Evolutionary conservation across 2,797 vertebrate genomes (phyloP), one percentile per base, ranked within the genome.

Genomic region (Eidolon dupreanum): DNA sequence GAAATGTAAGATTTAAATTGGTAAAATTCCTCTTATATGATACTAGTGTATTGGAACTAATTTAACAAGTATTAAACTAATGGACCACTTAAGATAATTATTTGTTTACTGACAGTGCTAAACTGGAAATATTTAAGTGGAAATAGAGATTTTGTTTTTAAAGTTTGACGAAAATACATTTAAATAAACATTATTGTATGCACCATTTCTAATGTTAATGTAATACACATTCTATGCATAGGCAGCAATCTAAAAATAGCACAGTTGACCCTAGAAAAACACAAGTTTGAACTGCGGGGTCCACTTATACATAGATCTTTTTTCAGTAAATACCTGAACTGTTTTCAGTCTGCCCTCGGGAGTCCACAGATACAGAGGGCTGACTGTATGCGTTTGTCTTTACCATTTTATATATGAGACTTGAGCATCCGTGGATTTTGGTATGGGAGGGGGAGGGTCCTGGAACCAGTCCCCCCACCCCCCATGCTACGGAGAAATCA

Each of bases 91-190:
- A 70, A 89, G 70, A 85, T 77, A 81, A 36, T 75, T 70, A 33
- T 41, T 84, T 89, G n/a, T 73, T 93, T 95, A 51, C 53, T 96
- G 61, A 65, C 73, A 86, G 93, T 77, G 8, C 84, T 75, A 86
- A 91, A 73, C 28, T 95, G 84, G 61, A 92, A 85, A 53, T 84
- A 16, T 79, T 96, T 79, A 85, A 88, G 53, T 73, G 66, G 68
- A 87, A 90, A 36, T 83, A 88, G 49, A 88, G 46, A 74, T 88
- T 87, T 85, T 61, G 17, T 12, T 85, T 19, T 96, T 24, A 74
- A 92, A 84, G 71, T 82, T 20, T 41, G 46, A 71, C 4, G 19
- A 71, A 71, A 79, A 53, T 57, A 46, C 6, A 43, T 75, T 95
- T 66, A 74, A 74, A 77, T 92, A 89, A 90, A 36, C 20, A 70